Evolutionary conservation across 92 coral and sea anemone genomes (phyloP).

Genomic region (Pocillopora meandrina): DNA sequence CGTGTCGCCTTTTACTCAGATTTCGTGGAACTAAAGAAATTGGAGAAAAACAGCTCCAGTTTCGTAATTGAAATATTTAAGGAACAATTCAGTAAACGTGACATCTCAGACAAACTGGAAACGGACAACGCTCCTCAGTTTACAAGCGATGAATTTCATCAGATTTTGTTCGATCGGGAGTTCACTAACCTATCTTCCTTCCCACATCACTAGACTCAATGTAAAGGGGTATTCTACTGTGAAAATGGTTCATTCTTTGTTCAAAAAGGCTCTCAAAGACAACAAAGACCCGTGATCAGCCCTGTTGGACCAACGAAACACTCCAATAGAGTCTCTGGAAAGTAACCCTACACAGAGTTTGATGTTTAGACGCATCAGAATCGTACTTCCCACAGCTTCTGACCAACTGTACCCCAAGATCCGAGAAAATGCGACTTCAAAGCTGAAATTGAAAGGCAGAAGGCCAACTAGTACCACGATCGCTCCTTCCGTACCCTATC

Average conservation of each 20-base stretch:
- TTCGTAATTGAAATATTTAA: conserved; percentile 30
- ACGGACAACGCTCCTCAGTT: background rate
- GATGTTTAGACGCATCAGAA: conserved; percentile 20
- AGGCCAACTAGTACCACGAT: conserved; percentile 23
- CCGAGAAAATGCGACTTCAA: background rate
- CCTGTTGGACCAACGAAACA: background rate
- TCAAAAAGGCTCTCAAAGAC: background rate
- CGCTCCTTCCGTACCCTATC: conserved; percentile 14
- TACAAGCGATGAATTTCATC: too few relatives aligned
- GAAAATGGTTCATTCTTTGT: conserved; percentile 22
- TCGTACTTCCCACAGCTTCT: background rate
- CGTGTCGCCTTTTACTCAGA: conserved; percentile 17
- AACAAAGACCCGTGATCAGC: too few relatives aligned
- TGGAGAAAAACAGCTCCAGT: conserved; percentile 22
- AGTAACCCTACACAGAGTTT: conserved; percentile 16
- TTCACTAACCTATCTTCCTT: conserved; percentile 20
- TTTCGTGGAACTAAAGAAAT: conserved; percentile 17
- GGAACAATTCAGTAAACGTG: conserved; percentile 42
- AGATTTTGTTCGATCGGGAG: too few relatives aligned
- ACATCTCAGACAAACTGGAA: conserved; percentile 39
- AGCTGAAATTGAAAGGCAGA: conserved; percentile 4
- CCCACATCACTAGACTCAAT: conserved; percentile 59
- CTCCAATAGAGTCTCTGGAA: conserved; percentile 22
- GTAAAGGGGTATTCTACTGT: conserved; percentile 48
- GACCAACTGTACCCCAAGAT: conserved; percentile 15